Evolutionary conservation across 2,888 invertebrate genomes (phyloP).

Genomic region (Ophioninae sp.): DNA sequence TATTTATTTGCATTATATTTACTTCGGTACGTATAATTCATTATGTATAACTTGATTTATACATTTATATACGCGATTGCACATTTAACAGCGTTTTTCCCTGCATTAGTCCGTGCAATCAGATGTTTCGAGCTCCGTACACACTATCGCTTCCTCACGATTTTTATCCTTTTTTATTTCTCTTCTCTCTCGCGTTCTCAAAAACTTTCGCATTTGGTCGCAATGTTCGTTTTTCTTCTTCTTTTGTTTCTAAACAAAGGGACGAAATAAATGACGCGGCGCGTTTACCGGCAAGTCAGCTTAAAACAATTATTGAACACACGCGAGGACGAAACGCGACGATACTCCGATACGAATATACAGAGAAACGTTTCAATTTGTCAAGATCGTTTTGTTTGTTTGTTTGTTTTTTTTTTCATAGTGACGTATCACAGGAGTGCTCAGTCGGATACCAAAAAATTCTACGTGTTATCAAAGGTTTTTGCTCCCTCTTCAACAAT

Average conservation of each 20-base stretch:
- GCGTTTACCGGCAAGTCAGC: slow-evolving; percentile 4
- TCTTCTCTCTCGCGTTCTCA: background rate
- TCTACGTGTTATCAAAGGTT: slow-evolving; percentile 2
- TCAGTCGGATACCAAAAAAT: slow-evolving; percentile 68
- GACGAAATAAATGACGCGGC: slow-evolving; percentile 20
- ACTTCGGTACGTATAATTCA: slow-evolving; percentile 60
- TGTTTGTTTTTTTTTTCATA: slow-evolving; percentile 36
- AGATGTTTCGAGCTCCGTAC: slow-evolving; percentile 64
- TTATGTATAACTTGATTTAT: slow-evolving; percentile 60
- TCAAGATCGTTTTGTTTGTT: background rate
- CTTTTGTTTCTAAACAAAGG: slow-evolving; percentile 1
- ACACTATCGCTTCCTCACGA: slow-evolving; percentile 62
- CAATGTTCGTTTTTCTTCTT: background rate
- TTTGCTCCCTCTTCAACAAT: background rate
- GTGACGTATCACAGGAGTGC: slow-evolving; percentile 73
- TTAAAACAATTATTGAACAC: slow-evolving; percentile 12
- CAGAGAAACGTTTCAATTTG: slow-evolving; percentile 49
- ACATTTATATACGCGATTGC: slow-evolving; percentile 65
- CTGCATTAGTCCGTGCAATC: slow-evolving; percentile 58
- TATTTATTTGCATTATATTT: slow-evolving; percentile 71
- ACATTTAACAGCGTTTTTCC: slow-evolving; percentile 60
- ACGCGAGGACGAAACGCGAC: slow-evolving; percentile 32
- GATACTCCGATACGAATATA: slow-evolving; percentile 10
- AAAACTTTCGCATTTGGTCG: slow-evolving; percentile 5
- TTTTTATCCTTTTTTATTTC: background rate